A percentile compares a stretch with the other conserved stretches of the same genome.
These are phyloP conservation scores for Otocyon megalotis DNA, from an alignment of 2,113 vertebrate genomes.

Conservation along the genomic window DNA sequence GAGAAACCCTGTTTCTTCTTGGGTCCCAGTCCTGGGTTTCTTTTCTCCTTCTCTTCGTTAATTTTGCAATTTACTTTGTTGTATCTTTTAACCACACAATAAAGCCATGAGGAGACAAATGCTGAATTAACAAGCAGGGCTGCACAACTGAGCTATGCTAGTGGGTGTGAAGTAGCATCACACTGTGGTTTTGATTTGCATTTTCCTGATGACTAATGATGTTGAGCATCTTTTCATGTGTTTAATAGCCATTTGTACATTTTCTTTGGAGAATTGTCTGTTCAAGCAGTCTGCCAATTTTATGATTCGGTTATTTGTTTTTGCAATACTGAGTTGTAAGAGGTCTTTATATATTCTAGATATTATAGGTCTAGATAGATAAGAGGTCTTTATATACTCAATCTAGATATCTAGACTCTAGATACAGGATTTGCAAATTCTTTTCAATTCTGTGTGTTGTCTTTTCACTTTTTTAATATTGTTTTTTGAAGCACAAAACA, in stretches of 20 bases:
- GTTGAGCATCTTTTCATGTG: neutral
- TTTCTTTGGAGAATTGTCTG: neutral
- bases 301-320: neutral
- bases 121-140: neutral
- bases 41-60: neutral
- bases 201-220: neutral
- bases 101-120: neutral
- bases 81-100: neutral
- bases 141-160: neutral
- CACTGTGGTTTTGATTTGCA: neutral
- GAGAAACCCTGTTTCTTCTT: conserved; percentile 3
- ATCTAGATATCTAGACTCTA: neutral
- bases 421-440: neutral
- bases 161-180: neutral
- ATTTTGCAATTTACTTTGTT: neutral
- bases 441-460: neutral
- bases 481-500: neutral
- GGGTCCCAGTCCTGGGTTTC: neutral
- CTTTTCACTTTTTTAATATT: neutral
- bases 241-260: neutral
- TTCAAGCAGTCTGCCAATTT: neutral
- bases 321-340: neutral
- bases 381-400: conserved; percentile 1
- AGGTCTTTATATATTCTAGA: conserved; percentile 21
- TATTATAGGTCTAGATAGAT: neutral